Evolutionary conservation across 2,113 vertebrate species (phyloP), one percentile per base, ranked within the genome.

Genomic region (Oxyruncus cristatus): DNA sequence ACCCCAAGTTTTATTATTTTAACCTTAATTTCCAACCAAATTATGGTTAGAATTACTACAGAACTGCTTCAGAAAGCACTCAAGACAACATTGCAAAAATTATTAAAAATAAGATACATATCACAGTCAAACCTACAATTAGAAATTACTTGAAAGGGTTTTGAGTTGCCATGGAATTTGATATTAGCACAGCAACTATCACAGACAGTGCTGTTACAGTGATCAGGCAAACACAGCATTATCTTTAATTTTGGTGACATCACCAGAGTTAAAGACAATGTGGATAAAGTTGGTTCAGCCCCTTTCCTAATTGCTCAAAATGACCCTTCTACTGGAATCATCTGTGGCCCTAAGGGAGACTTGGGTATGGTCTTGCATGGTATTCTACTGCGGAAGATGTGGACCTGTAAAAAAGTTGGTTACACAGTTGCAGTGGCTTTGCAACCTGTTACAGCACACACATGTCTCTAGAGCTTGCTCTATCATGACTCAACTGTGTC

Each of bases 401-500:
- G 0, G 63, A 76, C n/a, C 27, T 47, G 37, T 19, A 63, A 42
- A 77, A 63, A 14, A 27, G 37, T 1, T 1, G 3, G 27, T 42
- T 23, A 53, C 32, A 30, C 22, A 78, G 18, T n/a, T 32, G 55
- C 55, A 42, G 49, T 16, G 47, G n/a, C 44, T 67, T 59, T 82
- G 71, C 37, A 33, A 47, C 30, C 24, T 42, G 41, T 39, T 26
- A 32, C 4, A 50, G 52, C 67, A 42, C 0, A 1, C 11, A 28
- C 1, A 0, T 11, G 11, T 20, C 65, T 35, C 30, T 37, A 61
- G 22, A 63, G 23, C n/a, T 58, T 20, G 49, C n/a, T 66, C 41
- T 26, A 12, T 37, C 39, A 16, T 1, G 22, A 41, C 52, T 56
- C 30, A 85, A 52, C 4, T 4, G 21, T 0, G 1, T 13, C 75